phyloP scores from a whole-genome alignment of 2,888 invertebrate genomes.

The Andrena camellia region DNA sequence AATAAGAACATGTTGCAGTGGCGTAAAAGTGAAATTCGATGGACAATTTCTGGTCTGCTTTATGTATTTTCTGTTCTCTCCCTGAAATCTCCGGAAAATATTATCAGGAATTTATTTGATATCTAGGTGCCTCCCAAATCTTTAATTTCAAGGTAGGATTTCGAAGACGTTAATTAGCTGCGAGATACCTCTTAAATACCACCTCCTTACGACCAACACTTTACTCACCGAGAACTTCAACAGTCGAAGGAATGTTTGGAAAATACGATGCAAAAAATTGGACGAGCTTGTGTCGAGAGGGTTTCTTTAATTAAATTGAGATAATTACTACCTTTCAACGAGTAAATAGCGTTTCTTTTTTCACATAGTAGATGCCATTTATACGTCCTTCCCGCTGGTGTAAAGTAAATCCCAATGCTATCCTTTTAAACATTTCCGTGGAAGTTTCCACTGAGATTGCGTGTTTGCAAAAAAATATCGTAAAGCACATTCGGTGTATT shows the following conservation, averaged over 20 bases:
- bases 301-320: background rate
- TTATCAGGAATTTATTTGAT: too few relatives aligned
- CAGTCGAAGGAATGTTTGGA: background rate
- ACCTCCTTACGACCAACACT: background rate
- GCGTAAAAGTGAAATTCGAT: too few relatives aligned
- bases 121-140: too few relatives aligned
- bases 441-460: background rate
- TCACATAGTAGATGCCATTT: background rate
- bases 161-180: constrained; percentile 31
- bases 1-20: too few relatives aligned
- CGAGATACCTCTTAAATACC: constrained; percentile 22
- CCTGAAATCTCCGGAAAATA: too few relatives aligned
- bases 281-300: background rate
- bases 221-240: background rate
- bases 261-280: background rate
- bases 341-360: background rate
- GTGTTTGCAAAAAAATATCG: background rate
- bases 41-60: too few relatives aligned
- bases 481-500: background rate
- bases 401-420: background rate
- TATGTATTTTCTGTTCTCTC: too few relatives aligned
- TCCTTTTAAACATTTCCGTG: background rate
- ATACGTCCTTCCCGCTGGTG: background rate
- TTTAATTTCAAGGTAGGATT: background rate
- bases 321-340: background rate